Evolutionary conservation across 2,113 vertebrate genomes (phyloP).

Genomic region (Microcebus griseorufus): DNA sequence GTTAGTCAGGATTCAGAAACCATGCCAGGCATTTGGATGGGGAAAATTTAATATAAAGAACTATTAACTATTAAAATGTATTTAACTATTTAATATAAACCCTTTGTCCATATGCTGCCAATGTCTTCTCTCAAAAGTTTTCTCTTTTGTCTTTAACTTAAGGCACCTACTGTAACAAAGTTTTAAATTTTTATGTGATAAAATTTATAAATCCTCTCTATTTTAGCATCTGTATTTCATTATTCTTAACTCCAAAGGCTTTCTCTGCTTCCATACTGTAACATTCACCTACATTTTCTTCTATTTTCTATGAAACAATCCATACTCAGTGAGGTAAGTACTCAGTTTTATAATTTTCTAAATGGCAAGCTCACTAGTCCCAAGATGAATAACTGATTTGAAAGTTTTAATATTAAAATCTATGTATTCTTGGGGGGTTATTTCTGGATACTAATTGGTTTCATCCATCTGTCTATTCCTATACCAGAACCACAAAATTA

Average conservation of each 20-base stretch:
- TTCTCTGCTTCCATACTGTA: neutral
- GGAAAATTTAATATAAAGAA: no score
- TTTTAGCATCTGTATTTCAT: neutral
- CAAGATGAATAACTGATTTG: neutral
- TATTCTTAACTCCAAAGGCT: neutral
- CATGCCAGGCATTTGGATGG: no score
- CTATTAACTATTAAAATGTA: no score
- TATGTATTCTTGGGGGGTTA: neutral
- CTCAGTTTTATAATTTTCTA: neutral
- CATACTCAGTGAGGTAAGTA: neutral
- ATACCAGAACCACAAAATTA: neutral
- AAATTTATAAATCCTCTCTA: neutral
- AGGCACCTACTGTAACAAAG: neutral
- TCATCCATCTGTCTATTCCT: neutral
- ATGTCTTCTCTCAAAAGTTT: neutral
- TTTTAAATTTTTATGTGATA: neutral
- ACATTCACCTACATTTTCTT: neutral
- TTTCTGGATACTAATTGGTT: neutral
- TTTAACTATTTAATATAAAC: neutral
- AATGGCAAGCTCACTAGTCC: neutral
- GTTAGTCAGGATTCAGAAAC: no score
- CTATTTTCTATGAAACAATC: neutral
- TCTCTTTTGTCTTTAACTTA: neutral
- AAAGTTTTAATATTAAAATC: slow-evolving; percentile 36
- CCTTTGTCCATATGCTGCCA: neutral